phyloP scores from a whole-genome alignment of 2,113 vertebrate genomes.

The Heterochromis multidens region DNA sequence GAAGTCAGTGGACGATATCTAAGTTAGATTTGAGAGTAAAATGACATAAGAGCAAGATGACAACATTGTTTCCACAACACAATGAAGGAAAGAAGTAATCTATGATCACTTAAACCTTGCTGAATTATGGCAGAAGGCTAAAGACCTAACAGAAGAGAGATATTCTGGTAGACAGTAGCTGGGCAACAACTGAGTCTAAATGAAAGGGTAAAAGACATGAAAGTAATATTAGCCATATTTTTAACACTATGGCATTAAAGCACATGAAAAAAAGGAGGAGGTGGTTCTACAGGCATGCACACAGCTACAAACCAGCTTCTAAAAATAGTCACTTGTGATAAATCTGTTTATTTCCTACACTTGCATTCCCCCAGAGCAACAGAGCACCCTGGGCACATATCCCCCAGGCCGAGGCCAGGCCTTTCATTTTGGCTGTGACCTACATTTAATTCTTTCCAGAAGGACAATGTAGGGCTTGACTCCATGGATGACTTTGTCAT shows the following conservation, averaged over 20 bases:
- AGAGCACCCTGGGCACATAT: conserved; percentile 36
- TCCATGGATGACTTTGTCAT: conserved; percentile 17
- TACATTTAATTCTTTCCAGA: conserved; percentile 66
- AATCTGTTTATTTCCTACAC: conserved; percentile 57
- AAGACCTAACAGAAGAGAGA: neutral
- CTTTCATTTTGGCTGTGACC: conserved; percentile 64
- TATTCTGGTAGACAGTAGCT: neutral
- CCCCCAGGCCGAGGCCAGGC: conserved; percentile 27
- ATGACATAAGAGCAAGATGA: neutral
- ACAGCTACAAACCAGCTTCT: conserved; percentile 32
- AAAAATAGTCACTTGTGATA: conserved; percentile 71
- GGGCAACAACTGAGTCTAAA: neutral
- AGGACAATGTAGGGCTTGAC: conserved; percentile 31
- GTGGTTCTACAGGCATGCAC: neutral
- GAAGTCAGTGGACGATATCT: neutral
- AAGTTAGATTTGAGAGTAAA: conserved; percentile 1
- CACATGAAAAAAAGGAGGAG: conserved; percentile 31
- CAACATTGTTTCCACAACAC: neutral
- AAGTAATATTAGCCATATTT: conserved; percentile 5
- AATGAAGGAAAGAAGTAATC: neutral
- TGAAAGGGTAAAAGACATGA: neutral
- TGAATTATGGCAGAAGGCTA: neutral
- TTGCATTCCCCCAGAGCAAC: conserved; percentile 41
- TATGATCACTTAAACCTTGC: neutral
- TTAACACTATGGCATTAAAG: conserved; percentile 24